Percentiles rank a stretch among this genome's conserved stretches.
Conservation (phyloP, 2,888 invertebrate species). For the Pterostichus niger region DNA sequence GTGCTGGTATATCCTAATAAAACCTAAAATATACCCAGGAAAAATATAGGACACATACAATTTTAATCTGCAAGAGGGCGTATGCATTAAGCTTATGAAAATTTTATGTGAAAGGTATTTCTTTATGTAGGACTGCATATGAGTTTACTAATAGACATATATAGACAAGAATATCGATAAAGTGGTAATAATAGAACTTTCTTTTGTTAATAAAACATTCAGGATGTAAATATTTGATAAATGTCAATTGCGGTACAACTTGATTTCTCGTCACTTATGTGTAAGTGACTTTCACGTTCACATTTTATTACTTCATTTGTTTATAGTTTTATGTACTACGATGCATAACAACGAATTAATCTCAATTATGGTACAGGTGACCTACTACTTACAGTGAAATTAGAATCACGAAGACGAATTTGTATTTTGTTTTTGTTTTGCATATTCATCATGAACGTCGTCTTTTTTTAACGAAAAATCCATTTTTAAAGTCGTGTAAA, state of each 20-base stretch:
- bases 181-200: background rate
- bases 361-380: no score
- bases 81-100: background rate
- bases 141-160: background rate
- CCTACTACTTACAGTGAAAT: no score
- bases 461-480: no score
- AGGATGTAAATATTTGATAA: slow-evolving; percentile 16
- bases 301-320: slow-evolving; percentile 9
- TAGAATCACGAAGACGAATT: no score
- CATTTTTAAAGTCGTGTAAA: no score
- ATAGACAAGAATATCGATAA: background rate
- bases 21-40: background rate
- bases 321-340: no score
- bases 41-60: background rate
- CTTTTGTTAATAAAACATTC: background rate
- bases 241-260: background rate
- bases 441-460: no score
- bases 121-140: background rate
- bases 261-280: background rate
- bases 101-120: background rate
- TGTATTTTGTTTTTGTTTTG: no score
- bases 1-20: slow-evolving; percentile 7
- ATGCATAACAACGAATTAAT: no score
- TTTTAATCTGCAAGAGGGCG: background rate
- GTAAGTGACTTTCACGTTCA: background rate